These are phyloP conservation scores for Andricus quercusramuli DNA, from an alignment of 2,888 invertebrate species.

Conservation along the genomic window DNA sequence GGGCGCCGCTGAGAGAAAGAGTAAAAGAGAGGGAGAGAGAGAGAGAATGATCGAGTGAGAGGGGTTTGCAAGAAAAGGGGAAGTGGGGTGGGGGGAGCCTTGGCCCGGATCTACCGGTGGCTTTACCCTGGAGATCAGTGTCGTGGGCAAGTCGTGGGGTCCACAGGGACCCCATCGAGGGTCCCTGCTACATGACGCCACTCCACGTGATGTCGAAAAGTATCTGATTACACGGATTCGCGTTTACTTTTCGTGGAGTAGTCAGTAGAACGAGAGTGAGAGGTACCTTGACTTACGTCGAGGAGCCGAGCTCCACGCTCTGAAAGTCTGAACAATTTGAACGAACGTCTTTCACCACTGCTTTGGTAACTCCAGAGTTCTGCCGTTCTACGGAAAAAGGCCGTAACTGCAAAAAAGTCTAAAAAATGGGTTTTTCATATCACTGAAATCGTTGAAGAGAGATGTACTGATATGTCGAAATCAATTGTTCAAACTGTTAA, in stretches of 20 bases:
- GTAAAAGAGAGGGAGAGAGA: conserved; percentile 8
- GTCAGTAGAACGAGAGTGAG: conserved; percentile 38
- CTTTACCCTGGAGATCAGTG: conserved; percentile 52
- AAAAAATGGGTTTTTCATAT: no score
- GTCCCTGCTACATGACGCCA: conserved; percentile 32
- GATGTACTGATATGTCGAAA: no score
- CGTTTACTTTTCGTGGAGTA: conserved; percentile 39
- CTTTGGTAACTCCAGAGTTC: not conserved
- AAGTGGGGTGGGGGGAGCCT: conserved; percentile 56
- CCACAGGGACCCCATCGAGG: conserved; percentile 36
- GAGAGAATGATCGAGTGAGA: conserved; percentile 30
- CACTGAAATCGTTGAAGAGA: no score
- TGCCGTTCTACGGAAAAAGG: no score
- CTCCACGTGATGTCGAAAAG: conserved; percentile 41
- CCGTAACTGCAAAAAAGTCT: no score
- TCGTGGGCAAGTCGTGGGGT: conserved; percentile 41
- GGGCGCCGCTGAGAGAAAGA: conserved; percentile 43
- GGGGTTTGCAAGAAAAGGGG: conserved; percentile 38
- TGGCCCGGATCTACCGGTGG: conserved; percentile 62
- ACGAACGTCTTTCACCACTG: conserved; percentile 1
- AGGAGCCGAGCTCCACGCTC: conserved; percentile 5
- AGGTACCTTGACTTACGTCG: conserved; percentile 33
- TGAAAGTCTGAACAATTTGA: not conserved
- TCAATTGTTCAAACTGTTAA: no score
- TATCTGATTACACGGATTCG: conserved; percentile 38